A percentile compares a stretch with the other conserved stretches of the same genome.
These are phyloP conservation scores for Invenusta paracnida DNA, from an alignment of 2,888 invertebrate genomes.

Conservation along the genomic window DNA sequence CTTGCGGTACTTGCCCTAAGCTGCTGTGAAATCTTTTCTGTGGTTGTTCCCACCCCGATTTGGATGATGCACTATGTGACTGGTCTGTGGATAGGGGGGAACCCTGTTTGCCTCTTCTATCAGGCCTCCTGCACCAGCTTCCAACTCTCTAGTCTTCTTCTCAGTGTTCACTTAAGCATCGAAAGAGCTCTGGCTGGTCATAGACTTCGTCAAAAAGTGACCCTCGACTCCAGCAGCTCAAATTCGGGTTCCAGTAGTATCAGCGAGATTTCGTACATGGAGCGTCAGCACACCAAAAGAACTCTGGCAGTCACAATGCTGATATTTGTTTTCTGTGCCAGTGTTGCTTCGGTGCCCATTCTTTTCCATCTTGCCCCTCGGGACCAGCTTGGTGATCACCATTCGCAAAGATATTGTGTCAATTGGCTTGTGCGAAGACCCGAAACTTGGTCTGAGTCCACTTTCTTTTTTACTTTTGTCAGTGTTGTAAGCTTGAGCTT, in stretches of 20 bases:
- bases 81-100: conserved; percentile 14
- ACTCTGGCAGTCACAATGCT: background rate
- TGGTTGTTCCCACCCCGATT: conserved; percentile 28
- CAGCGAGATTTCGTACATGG: background rate
- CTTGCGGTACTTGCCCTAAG: conserved; percentile 18
- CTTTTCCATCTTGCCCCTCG: conserved; percentile 1
- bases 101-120: conserved; percentile 6
- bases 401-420: background rate
- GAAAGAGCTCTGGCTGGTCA: conserved; percentile 5
- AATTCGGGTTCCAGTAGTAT: background rate
- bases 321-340: background rate
- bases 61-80: conserved; percentile 27
- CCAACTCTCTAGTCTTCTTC: conserved; percentile 34
- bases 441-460: background rate
- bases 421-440: conserved; percentile 4
- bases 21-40: conserved; percentile 21
- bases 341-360: background rate
- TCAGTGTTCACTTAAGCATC: conserved; percentile 3
- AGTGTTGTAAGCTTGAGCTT: background rate
- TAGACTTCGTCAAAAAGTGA: background rate
- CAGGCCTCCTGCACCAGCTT: conserved; percentile 1
- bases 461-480: conserved; percentile 22
- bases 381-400: background rate
- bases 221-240: background rate
- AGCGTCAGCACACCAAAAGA: background rate